Conservation (phyloP, 2,797 vertebrate species). For the Galaxias olidus region DNA sequence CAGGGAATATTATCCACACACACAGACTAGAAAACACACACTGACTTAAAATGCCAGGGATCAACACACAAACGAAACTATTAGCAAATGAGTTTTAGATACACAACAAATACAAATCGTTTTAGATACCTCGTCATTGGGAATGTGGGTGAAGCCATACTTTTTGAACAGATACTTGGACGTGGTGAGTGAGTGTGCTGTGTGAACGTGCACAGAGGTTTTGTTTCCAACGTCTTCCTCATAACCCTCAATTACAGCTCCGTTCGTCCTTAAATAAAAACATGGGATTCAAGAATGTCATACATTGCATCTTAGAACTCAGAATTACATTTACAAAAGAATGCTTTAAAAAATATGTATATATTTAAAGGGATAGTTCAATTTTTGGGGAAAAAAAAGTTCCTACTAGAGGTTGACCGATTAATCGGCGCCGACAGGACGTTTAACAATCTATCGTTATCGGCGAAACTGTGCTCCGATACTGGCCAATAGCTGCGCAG, state of each 20-base stretch:
- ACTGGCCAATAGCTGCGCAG: too few relatives aligned
- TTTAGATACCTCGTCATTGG: conserved; percentile 74
- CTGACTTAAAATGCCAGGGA: background rate
- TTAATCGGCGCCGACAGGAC: too few relatives aligned
- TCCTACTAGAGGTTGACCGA: too few relatives aligned
- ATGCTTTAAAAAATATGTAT: conserved; percentile 56
- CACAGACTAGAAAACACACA: background rate
- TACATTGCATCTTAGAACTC: too few relatives aligned
- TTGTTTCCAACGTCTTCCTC: conserved; percentile 86
- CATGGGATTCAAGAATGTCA: too few relatives aligned
- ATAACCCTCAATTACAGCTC: conserved; percentile 76
- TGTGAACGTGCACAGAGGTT: conserved; percentile 89
- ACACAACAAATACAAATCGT: too few relatives aligned
- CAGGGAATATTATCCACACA: background rate
- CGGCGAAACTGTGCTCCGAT: too few relatives aligned
- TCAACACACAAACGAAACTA: too few relatives aligned
- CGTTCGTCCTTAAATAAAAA: conserved; percentile 75
- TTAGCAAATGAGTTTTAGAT: too few relatives aligned
- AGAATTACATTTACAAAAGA: conserved; percentile 31
- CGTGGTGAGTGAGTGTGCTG: conserved; percentile 74
- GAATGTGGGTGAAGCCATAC: conserved; percentile 74
- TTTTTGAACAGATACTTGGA: conserved; percentile 24
- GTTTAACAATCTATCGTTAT: too few relatives aligned
- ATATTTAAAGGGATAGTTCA: too few relatives aligned
- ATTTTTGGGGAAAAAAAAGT: too few relatives aligned